Evolutionary conservation across 2,113 vertebrate genomes (phyloP).

Genomic region (Clinocottus analis): DNA sequence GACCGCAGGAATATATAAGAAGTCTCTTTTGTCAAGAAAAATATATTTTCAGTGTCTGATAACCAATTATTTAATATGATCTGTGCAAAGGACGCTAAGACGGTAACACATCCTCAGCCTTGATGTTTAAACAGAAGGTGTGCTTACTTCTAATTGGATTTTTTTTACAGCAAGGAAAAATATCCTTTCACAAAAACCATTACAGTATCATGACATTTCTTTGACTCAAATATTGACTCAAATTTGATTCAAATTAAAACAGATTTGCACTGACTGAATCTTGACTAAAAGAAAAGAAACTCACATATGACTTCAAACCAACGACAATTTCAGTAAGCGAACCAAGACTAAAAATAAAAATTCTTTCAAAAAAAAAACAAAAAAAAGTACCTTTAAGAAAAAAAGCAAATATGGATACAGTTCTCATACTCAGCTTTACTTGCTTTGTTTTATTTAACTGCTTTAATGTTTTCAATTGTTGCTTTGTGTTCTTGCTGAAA

Average conservation of each 20-base stretch:
- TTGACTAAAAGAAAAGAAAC: not conserved
- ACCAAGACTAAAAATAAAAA: not conserved
- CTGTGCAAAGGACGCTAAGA: not conserved
- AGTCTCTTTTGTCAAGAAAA: not conserved
- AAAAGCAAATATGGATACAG: no score
- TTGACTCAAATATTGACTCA: not conserved
- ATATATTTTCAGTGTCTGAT: not conserved
- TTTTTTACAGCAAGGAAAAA: not conserved
- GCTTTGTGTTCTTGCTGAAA: not conserved
- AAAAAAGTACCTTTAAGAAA: not conserved
- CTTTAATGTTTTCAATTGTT: not conserved
- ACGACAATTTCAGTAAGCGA: not conserved
- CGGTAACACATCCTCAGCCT: not conserved
- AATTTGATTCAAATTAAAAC: not conserved
- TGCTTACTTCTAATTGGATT: not conserved
- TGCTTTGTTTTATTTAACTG: not conserved
- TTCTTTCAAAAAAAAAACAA: no score
- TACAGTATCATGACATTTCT: not conserved
- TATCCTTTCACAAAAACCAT: not conserved
- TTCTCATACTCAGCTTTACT: no score
- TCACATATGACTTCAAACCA: not conserved
- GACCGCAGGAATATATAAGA: not conserved
- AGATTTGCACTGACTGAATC: not conserved
- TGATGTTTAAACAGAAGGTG: not conserved
- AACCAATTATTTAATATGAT: not conserved